Percentiles rank a stretch among this genome's conserved stretches.
These are phyloP conservation scores for Ormyrus rosae DNA, from an alignment of 2,888 invertebrate genomes.

Conservation along the genomic window DNA sequence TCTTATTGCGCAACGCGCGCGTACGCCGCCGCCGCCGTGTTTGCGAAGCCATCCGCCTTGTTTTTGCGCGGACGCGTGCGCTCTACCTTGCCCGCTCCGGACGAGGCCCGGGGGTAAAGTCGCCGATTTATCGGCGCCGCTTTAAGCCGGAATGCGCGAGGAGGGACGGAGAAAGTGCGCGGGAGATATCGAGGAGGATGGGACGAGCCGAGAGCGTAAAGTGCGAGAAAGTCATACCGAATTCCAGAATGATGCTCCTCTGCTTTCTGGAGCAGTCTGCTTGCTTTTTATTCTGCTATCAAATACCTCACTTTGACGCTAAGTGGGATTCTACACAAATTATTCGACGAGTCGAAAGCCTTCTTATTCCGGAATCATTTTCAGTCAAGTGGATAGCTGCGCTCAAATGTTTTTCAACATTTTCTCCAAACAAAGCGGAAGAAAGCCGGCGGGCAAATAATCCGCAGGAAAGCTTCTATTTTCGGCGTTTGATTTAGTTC, in stretches of 20 bases:
- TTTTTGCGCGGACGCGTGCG: slow-evolving; percentile 10
- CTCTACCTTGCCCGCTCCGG: background rate
- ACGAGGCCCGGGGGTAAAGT: slow-evolving; percentile 56
- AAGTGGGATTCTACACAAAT: no score
- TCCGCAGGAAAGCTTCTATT: no score
- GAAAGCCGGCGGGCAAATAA: no score
- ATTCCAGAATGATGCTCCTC: slow-evolving; percentile 1
- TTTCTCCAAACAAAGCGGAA: no score
- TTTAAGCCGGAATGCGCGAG: slow-evolving; percentile 12
- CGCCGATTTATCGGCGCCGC: slow-evolving; percentile 58
- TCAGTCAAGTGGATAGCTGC: no score
- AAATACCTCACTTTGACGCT: no score
- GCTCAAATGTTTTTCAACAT: no score
- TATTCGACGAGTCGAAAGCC: no score
- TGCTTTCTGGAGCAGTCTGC: slow-evolving; percentile 3
- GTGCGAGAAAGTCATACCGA: slow-evolving; percentile 33
- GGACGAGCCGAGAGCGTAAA: background rate
- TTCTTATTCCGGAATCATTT: no score
- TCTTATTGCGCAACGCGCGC: slow-evolving; percentile 55
- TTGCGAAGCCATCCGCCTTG: slow-evolving; percentile 28
- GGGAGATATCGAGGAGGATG: background rate
- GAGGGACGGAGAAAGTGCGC: slow-evolving; percentile 25
- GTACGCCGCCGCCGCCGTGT: background rate
- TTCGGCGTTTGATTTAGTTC: no score
- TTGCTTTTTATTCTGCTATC: background rate